Evolutionary conservation across 2,888 invertebrate genomes (phyloP), one percentile per base, ranked within the genome.

Genomic region (Ophion obscuratus): DNA sequence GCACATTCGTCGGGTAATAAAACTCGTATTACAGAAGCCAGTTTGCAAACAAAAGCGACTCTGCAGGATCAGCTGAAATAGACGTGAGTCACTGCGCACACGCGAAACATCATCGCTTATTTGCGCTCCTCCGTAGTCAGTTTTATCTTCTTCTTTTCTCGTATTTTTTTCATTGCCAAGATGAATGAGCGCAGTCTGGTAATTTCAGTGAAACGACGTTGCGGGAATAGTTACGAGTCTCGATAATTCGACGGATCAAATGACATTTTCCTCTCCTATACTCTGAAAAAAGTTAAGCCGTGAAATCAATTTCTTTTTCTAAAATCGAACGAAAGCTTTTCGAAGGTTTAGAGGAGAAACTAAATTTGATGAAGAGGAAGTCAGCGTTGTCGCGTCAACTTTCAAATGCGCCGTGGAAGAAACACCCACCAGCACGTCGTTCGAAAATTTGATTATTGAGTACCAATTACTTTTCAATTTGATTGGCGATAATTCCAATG

Each of bases 211-310:
- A 82, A 71, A 77, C 57, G 64, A 40, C 20, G 78, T 53, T 44
- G 73, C 40, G 59, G 44, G 40, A 79, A 78, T 40, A 36, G 68
- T 78, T n/a, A 36, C 78, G 67, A 68, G 62, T 78, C 67, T 83
- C 62, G 67, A 73, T 57, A 9, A 24, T 64, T n/a, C 14, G 31
- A 10, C 20, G 27, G 20, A 62, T 24, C 20, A 20, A 62, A 3
- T 24, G 6, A 24, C 14, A 10, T 62, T 24, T 6, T 24, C 24
- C 57, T 4, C 14, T 17, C n/a, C 57, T 17, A 57, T 40, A 40
- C 40, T 40, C 40, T 7, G 40, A 7, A 9, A 40, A 40, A 40
- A 40, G 40, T 40, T 40, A 0, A 6, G 40, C 9, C 9, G 40
- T 9, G 40, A 40, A 40, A 5, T 40, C 7, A 7, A 40, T 1